phyloP scores from a whole-genome alignment of 2,113 vertebrate species.

The Psilopsiagon aymara region DNA sequence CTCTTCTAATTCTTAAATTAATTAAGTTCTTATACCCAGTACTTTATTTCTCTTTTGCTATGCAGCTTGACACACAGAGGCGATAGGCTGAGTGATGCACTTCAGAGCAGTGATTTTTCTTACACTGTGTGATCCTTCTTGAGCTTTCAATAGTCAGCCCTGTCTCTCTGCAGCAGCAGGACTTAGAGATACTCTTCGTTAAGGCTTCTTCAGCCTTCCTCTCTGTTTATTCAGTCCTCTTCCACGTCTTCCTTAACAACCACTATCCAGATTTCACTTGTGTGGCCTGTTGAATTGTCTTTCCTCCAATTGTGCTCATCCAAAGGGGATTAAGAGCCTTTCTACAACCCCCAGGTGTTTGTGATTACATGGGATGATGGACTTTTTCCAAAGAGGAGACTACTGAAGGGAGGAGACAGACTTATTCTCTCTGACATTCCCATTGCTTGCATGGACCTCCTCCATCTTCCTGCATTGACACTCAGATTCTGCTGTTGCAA shows the following conservation, averaged over 20 bases:
- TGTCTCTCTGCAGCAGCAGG: constrained; percentile 55
- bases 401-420: neutral
- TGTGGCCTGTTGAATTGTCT: neutral
- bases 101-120: constrained; percentile 69
- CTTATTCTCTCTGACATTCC: neutral
- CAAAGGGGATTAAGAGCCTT: neutral
- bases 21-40: constrained; percentile 63
- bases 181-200: constrained; percentile 26
- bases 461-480: neutral
- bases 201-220: neutral
- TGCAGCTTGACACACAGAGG: constrained; percentile 34
- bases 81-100: constrained; percentile 68
- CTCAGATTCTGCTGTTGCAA: neutral
- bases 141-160: constrained; percentile 39
- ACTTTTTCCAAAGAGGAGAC: neutral
- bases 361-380: neutral
- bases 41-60: constrained; percentile 38
- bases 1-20: constrained; percentile 72
- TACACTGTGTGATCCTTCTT: neutral
- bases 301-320: neutral
- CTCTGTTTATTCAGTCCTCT: neutral
- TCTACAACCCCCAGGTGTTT: neutral
- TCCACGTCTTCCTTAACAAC: neutral
- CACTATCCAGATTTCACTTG: neutral
- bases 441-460: neutral